A percentile compares a stretch with the other conserved stretches of the same genome.
phyloP scores from a whole-genome alignment of 2,888 invertebrate genomes.

The Spicauda simplicius region DNA sequence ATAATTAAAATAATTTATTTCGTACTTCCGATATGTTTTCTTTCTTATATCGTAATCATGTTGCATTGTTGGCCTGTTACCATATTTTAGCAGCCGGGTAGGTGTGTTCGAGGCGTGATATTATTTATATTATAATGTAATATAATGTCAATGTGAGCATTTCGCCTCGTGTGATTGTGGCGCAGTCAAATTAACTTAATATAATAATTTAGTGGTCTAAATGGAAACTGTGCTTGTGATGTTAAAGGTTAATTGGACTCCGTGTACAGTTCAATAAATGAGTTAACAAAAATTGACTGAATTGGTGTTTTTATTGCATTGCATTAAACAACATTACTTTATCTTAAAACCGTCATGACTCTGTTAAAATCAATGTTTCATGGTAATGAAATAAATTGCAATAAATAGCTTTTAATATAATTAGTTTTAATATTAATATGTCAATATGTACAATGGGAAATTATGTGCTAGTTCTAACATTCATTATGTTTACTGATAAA shows the following conservation, averaged over 20 bases:
- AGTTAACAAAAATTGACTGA: slow-evolving; percentile 69
- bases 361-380: neutral
- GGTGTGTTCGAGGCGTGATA: slow-evolving; percentile 45
- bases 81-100: slow-evolving; percentile 39
- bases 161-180: slow-evolving; percentile 55
- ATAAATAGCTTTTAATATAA: neutral
- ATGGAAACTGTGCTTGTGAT: slow-evolving; percentile 73
- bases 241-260: slow-evolving; percentile 75
- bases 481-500: neutral
- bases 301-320: slow-evolving; percentile 46
- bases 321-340: neutral
- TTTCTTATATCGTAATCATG: slow-evolving; percentile 56
- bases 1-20: slow-evolving; percentile 83
- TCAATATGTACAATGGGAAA: neutral
- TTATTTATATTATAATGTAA: slow-evolving; percentile 53
- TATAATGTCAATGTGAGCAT: slow-evolving; percentile 50
- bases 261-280: slow-evolving; percentile 84
- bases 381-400: neutral
- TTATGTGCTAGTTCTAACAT: neutral
- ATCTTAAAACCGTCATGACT: neutral
- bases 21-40: slow-evolving; percentile 63
- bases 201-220: slow-evolving; percentile 54
- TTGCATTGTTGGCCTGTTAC: slow-evolving; percentile 45
- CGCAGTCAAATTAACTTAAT: slow-evolving; percentile 60
- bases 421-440: neutral